Base-by-base conservation (phyloP, 2,888 invertebrate species). In the Oscheius sp. region DNA sequence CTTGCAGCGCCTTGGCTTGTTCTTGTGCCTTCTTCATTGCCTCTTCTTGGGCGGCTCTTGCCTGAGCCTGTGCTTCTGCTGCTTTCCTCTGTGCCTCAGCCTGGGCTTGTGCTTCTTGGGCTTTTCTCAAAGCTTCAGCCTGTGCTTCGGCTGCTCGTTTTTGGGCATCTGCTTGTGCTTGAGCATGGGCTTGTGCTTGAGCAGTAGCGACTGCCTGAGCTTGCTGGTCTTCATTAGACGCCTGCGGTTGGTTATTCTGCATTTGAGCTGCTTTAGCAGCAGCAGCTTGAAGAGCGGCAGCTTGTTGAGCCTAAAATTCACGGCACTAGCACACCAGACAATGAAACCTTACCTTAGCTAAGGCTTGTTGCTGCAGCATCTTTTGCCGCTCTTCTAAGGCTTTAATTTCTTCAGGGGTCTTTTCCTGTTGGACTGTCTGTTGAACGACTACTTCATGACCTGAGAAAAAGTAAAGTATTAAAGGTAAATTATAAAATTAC, bases 241-340 rank as follows among this genome's bases (percentile, higher is more conserved):
- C 70, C 35, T 81, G 77, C 45, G 76, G 78, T 41, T 78, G 78
- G 35, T 35, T 35, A 35, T 35, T 35, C 9, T 35, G 35, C 35
- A 35, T 35, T 9, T 35, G 35, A 35, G 78, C 77, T n/a, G 69
- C 78, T 41, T 73, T 64, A 9, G 78, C 81, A 3, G 81, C 81
- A 16, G 81, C 81, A 2, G 77, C 77, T 70, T 81, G 81, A 35
- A 81, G 61, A 1, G 81, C 81, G 0, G 79, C 79, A 2, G 81
- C 81, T 52, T 81, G 81, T 59, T 78, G 78, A 18, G 78, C 78
- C 68, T 73, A 45, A 61, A 43, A 3, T n/a, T 35, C 35, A 35
- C 35, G 3, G 35, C 35, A 35, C 35, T 35, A 9, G 9, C 35
- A 35, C 35, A 35, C 35, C 23, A 46, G n/a, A 46, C 25, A 64